Percentiles rank a stretch among this genome's conserved stretches.
Conservation (phyloP, 2,113 vertebrate genomes). For the Gymnorhina tibicen region DNA sequence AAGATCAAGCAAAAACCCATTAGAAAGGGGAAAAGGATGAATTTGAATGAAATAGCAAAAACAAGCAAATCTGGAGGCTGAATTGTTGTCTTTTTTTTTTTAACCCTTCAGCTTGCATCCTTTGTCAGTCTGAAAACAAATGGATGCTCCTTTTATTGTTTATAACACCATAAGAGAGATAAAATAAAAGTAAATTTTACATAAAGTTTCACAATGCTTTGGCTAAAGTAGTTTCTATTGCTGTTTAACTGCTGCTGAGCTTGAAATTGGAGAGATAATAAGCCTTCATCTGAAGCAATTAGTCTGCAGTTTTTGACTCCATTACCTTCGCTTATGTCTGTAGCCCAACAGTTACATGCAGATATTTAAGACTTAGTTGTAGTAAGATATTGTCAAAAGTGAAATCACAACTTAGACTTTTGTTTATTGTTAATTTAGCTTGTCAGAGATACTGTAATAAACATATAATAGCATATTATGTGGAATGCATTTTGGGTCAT, state of each 20-base stretch:
- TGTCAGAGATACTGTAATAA: not conserved
- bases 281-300: constrained; percentile 2
- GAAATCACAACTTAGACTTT: not conserved
- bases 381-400: not conserved
- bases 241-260: not conserved
- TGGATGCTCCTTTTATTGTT: not conserved
- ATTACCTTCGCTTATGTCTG: not conserved
- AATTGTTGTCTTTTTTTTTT: not conserved
- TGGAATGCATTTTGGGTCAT: not conserved
- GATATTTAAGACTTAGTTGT: not conserved
- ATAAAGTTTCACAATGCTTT: not conserved
- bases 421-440: constrained; percentile 8
- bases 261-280: not conserved
- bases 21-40: not conserved
- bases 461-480: not conserved
- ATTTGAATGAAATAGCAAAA: not conserved
- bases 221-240: not conserved
- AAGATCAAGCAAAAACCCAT: fast-evolving
- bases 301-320: constrained; percentile 30
- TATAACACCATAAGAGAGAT: not conserved
- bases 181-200: not conserved
- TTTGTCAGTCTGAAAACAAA: not conserved
- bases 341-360: not conserved
- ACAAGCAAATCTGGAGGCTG: not conserved
- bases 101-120: not conserved